A percentile compares a stretch with the other conserved stretches of the same genome.
These are phyloP conservation scores for Palloptera scutellata DNA, from an alignment of 2,888 invertebrate species.

Conservation along the genomic window DNA sequence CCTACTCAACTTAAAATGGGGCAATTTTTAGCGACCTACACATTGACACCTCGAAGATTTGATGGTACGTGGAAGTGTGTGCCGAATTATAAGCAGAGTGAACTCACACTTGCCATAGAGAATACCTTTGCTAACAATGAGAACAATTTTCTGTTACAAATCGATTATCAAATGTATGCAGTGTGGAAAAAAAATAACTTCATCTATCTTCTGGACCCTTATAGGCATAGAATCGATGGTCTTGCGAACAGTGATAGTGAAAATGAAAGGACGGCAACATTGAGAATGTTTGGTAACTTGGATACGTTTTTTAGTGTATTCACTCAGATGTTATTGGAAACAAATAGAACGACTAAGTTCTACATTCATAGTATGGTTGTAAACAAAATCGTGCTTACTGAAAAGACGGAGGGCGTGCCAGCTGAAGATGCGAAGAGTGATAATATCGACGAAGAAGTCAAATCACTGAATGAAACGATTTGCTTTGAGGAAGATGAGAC, in stretches of 20 bases:
- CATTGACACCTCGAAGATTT: constrained; percentile 43
- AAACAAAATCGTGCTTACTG: constrained; percentile 31
- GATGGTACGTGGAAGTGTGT: constrained; percentile 58
- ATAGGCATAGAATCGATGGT: constrained; percentile 54
- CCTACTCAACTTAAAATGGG: constrained; percentile 55
- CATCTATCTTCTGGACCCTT: constrained; percentile 60
- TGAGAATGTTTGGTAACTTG: constrained; percentile 57
- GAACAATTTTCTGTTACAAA: constrained; percentile 55
- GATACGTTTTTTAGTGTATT: constrained; percentile 54
- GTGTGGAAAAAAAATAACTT: constrained; percentile 56
- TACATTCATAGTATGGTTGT: constrained; percentile 49
- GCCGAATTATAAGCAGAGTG: constrained; percentile 51
- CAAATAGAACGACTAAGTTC: constrained; percentile 53
- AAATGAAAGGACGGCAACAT: constrained; percentile 47
- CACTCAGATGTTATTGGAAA: constrained; percentile 55
- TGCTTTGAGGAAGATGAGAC: constrained; percentile 53
- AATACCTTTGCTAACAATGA: constrained; percentile 42
- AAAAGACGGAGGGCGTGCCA: constrained; percentile 30
- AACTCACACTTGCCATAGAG: constrained; percentile 48
- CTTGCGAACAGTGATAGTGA: constrained; percentile 35
- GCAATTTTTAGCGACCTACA: constrained; percentile 51
- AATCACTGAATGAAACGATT: constrained; percentile 53
- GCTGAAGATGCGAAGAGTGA: constrained; percentile 22
- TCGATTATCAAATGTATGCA: constrained; percentile 57
- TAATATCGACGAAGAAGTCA: constrained; percentile 39